Evolutionary conservation across 2,113 vertebrate species (phyloP).

Genomic region (Tinamus guttatus): DNA sequence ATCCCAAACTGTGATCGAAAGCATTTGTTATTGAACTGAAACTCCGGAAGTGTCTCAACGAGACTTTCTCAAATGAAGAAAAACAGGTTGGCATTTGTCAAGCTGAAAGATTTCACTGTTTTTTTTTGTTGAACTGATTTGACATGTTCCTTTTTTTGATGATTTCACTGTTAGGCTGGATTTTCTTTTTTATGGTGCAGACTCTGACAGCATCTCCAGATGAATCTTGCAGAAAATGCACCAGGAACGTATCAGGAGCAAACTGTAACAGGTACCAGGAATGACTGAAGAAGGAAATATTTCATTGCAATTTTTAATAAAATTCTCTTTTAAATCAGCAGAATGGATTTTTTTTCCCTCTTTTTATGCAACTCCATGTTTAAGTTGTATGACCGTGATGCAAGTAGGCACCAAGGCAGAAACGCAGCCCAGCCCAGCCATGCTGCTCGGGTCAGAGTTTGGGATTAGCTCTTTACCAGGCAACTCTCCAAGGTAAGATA

Average conservation of each 20-base stretch:
- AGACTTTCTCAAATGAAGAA: constrained; percentile 8
- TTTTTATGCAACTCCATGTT: neutral
- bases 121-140: neutral
- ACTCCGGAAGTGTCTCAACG: neutral
- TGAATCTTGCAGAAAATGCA: neutral
- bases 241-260: neutral
- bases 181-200: neutral
- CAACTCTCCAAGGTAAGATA: neutral
- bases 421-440: neutral
- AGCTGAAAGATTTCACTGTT: constrained; percentile 11
- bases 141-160: neutral
- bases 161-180: neutral
- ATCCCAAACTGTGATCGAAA: neutral
- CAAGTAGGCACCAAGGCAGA: too few species aligned
- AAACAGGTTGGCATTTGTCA: neutral
- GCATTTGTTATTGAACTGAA: constrained; percentile 11
- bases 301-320: neutral
- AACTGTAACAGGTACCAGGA: neutral
- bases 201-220: neutral
- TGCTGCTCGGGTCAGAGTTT: neutral
- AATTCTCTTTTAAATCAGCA: neutral
- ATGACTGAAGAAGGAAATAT: neutral
- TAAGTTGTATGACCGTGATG: neutral
- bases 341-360: neutral
- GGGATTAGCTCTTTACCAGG: neutral